phyloP scores from a whole-genome alignment of 2,888 invertebrate species.

The Chrysolina americana region DNA sequence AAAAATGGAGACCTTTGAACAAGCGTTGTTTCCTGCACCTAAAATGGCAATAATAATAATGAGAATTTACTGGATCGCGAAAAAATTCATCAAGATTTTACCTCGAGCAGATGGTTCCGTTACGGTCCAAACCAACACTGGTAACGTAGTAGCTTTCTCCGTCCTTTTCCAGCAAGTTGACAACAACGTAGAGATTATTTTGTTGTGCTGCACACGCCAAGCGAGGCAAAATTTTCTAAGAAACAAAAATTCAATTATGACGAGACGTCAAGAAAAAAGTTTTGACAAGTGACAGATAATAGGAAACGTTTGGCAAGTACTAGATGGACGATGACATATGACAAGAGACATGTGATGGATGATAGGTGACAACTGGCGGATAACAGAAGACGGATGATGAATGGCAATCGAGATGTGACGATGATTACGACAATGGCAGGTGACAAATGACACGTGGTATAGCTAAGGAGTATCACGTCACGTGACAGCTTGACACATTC shows the following conservation, averaged over 20 bases:
- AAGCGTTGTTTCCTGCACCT: conserved; percentile 41
- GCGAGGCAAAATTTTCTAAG: conserved; percentile 25
- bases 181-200: conserved; percentile 31
- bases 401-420: too few relatives aligned
- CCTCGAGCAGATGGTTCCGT: conserved; percentile 33
- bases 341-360: too few relatives aligned
- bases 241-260: not conserved
- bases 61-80: not conserved
- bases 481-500: too few relatives aligned
- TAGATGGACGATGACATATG: too few relatives aligned
- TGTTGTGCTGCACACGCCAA: conserved; percentile 40
- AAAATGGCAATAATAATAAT: too few relatives aligned
- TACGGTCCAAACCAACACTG: conserved; percentile 33
- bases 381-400: too few relatives aligned
- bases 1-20: conserved; percentile 20
- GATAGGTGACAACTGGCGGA: too few relatives aligned
- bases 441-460: too few relatives aligned
- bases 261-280: not conserved
- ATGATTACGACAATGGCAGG: too few relatives aligned
- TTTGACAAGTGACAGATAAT: too few relatives aligned
- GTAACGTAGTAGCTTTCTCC: conserved; percentile 25
- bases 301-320: too few relatives aligned
- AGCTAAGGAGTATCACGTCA: too few relatives aligned
- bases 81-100: conserved; percentile 15
- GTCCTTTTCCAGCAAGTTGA: conserved; percentile 35